Evolutionary conservation across 1,140 invertebrate genomes (phyloP), one percentile per base, ranked within the genome.

Genomic region (Stenopsyche tienmushanensis): DNA sequence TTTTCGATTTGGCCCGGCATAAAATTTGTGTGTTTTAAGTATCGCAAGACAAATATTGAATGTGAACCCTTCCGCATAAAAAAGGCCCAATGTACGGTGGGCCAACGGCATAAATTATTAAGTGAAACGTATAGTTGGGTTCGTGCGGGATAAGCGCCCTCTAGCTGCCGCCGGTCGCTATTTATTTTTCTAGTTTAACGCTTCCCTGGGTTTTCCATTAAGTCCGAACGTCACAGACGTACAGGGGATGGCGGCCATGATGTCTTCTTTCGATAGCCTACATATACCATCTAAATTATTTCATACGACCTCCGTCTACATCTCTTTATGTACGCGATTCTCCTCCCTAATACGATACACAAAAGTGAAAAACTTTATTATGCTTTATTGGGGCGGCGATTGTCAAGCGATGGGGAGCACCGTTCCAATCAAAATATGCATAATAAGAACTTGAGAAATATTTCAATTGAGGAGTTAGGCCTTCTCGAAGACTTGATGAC

Each of bases 141-240:
- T 3, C 24, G 25, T 23, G 55, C 55, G n/a, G 20, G 41, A 25
- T 13, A n/a, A n/a, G n/a, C n/a, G n/a, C n/a, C n/a, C n/a, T n/a
- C n/a, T n/a, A n/a, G n/a, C 13, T 10, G 1, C 45, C 5, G 9
- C 2, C 55, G 9, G 9, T 15, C 5, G 49, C 57, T 66, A 66
- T 66, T 66, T 62, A 66, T 66, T 66, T 66, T 66, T 66, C 57
- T 66, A 66, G 57, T 66, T 66, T 66, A 57, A 57, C 55, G 64
- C 64, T 58, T 50, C 39, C 64, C 53, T 50, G 64, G 15, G 24
- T 65, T 65, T 65, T 49, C 64, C 64, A 65, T 65, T 58, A 65
- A 65, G 64, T 54, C 50, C 54, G 39, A 54, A 54, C 62, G 62
- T 54, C 62, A 55, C 17, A 54, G 42, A 24, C 21, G 50, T 55